Conservation (phyloP, 2,888 invertebrate genomes). For the Leucophora obtusa region DNA sequence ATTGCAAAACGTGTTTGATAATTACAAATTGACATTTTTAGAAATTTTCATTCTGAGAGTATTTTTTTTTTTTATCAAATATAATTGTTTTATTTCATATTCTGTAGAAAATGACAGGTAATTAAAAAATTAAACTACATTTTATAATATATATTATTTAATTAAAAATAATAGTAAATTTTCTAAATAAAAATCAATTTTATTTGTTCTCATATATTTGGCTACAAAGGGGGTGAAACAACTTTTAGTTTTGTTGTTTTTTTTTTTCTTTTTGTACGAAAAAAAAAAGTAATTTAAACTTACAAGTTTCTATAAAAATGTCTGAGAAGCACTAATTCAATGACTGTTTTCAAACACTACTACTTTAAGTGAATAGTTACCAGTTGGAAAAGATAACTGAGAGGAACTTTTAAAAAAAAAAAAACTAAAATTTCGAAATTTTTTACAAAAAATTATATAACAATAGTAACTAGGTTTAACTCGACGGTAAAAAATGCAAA, state of each 20-base stretch:
- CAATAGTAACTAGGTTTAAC: too few species aligned
- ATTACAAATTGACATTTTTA: slow-evolving; percentile 30
- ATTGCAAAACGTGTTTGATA: not conserved
- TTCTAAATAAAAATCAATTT: not conserved
- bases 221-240: not conserved
- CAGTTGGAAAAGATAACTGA: too few species aligned
- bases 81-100: slow-evolving; percentile 42
- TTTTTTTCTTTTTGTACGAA: not conserved
- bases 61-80: slow-evolving; percentile 5
- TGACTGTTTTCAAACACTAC: not conserved
- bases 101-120: slow-evolving; percentile 55
- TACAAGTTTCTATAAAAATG: slow-evolving; percentile 7
- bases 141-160: not conserved
- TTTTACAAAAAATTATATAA: too few species aligned
- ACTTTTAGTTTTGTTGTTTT: not conserved
- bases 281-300: not conserved
- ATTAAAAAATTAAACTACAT: slow-evolving; percentile 53
- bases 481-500: too few species aligned
- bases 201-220: not conserved
- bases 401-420: too few species aligned
- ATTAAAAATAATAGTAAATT: not conserved
- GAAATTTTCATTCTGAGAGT: slow-evolving; percentile 7
- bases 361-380: not conserved
- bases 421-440: too few species aligned
- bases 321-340: not conserved